phyloP scores from a whole-genome alignment of 2,113 vertebrate genomes.

The Hystrix brachyura region DNA sequence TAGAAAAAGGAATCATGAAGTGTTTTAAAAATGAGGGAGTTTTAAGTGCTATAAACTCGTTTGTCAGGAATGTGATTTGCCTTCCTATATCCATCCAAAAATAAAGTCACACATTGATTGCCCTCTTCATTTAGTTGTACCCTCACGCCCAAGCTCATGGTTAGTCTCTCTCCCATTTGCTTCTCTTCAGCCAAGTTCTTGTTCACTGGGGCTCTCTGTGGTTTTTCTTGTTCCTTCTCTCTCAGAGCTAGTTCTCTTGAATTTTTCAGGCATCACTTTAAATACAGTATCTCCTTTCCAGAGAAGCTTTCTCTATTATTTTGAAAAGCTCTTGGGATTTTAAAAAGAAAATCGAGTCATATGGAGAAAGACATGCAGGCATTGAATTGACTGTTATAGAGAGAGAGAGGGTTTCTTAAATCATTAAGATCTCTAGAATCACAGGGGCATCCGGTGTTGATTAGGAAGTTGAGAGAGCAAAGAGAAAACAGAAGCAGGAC shows the following conservation, averaged over 20 bases:
- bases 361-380: neutral
- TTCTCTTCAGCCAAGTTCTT: neutral
- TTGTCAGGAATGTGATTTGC: neutral
- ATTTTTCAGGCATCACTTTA: neutral
- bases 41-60: neutral
- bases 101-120: neutral
- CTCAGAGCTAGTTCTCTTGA: neutral
- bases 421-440: neutral
- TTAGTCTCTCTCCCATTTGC: neutral
- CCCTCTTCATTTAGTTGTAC: neutral
- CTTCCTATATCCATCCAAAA: neutral
- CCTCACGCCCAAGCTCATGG: neutral
- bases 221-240: neutral
- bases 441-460: rapidly evolving
- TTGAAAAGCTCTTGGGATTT: neutral
- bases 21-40: neutral
- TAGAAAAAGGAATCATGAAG: neutral
- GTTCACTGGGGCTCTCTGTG: neutral
- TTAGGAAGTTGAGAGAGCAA: neutral
- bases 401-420: neutral
- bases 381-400: neutral
- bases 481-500: too few relatives aligned
- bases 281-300: neutral
- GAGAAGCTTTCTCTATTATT: neutral
- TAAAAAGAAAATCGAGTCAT: too few relatives aligned